Evolutionary conservation across 2,113 vertebrate genomes (phyloP), one percentile per base, ranked within the genome.

Genomic region (Penelope pileata): DNA sequence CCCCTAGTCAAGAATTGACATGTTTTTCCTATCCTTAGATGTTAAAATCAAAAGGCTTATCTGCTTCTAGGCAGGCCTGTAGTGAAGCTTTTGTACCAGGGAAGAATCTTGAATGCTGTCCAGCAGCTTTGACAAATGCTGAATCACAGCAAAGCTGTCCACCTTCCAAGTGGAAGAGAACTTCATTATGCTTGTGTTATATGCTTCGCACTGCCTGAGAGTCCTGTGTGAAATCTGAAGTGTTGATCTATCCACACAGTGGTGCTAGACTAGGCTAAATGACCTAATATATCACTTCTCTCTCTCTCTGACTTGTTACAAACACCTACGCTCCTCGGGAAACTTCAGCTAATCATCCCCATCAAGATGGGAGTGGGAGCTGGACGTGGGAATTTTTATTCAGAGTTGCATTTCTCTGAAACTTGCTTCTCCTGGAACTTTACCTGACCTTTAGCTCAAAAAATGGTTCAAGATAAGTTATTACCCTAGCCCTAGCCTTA

Each of bases 401-500:
- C 36, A 63, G 56, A 94, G 50, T 34, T 95, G 63, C 63, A 95
- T 91, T 97, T 82, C 90, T 94, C 72, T 86, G 93, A 64, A 96
- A 94, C 60, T 72, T 0, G 1, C 59, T 60, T 93, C 90, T 96
- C 72, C 76, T 96, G 96, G 95, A 93, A 77, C 88, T 95, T 66
- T 73, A 91, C 64, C 64, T 91, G 91, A 94, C 92, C 91, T 95
- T 83, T 78, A 84, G 76, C 48, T 96, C 91, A 80, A 94, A 88
- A 94, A 96, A 78, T 91, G 69, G 83, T 96, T 91, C 88, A 91
- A 69, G 24, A 30, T 88, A 86, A 96, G 40, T 95, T 96, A 94
- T 88, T 78, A 50, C 63, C 50, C n/a, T 30, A 67, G 58, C 51
- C n/a, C 48, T 66, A 83, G 54, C 48, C 43, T 38, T 2, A 0